Evolutionary conservation across 2,888 invertebrate species (phyloP).

Genomic region (Phaonia tiefii): DNA sequence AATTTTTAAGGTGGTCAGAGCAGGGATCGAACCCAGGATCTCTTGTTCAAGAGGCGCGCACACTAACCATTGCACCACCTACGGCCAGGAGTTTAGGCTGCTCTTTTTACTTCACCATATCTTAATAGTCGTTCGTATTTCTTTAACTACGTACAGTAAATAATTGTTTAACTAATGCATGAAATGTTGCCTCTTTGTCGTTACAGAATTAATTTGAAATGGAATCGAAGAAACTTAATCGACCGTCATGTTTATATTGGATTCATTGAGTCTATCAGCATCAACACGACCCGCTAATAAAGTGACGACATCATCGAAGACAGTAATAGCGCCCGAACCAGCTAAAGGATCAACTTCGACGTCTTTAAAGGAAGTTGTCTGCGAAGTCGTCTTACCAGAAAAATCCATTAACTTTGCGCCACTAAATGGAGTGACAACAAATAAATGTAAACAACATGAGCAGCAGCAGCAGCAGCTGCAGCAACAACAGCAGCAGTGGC

Average conservation of each 20-base stretch:
- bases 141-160: no score
- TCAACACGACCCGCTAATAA: constrained; percentile 15
- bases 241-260: constrained; percentile 66
- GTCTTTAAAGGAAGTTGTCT: not conserved
- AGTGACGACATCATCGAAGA: constrained; percentile 6
- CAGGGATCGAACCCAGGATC: no score
- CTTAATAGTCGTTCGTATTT: no score
- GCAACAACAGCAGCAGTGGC: constrained; percentile 9
- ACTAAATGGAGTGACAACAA: constrained; percentile 56
- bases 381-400: constrained; percentile 30
- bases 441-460: constrained; percentile 46
- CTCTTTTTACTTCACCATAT: no score
- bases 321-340: no score
- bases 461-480: constrained; percentile 8
- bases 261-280: constrained; percentile 66
- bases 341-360: not conserved
- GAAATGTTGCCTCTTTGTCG: no score
- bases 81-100: no score
- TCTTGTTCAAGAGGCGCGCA: no score
- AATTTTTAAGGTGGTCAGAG: no score
- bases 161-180: no score
- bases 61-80: no score
- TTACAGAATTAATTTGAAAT: constrained; percentile 21
- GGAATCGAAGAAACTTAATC: not conserved
- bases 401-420: constrained; percentile 30